Conservation (phyloP, 2,113 vertebrate species). For the Urocynchramus pylzowi region DNA sequence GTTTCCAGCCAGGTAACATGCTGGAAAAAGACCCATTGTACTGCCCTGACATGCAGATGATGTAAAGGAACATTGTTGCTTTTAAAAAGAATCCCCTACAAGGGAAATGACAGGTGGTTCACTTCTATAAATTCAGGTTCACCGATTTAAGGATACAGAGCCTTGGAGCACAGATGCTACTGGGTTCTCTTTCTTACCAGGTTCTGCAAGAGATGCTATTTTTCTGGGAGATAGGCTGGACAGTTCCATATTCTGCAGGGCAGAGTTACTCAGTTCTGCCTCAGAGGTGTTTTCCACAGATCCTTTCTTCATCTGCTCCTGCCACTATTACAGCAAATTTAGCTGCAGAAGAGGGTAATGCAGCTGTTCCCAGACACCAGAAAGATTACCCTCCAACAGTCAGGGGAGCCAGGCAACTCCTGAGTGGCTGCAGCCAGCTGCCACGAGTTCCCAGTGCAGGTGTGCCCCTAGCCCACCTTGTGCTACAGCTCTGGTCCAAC, state of each 20-base stretch:
- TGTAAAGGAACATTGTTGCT: constrained; percentile 54
- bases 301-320: background rate
- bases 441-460: background rate
- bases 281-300: background rate
- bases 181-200: constrained; percentile 6
- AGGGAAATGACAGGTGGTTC: constrained; percentile 42
- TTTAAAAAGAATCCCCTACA: constrained; percentile 35
- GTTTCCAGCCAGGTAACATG: constrained; percentile 30
- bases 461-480: background rate
- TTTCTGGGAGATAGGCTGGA: constrained; percentile 38
- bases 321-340: background rate
- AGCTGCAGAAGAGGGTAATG: background rate
- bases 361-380: background rate
- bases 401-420: background rate
- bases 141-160: constrained; percentile 37
- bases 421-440: background rate
- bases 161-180: background rate
- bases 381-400: background rate
- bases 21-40: background rate
- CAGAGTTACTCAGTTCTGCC: background rate
- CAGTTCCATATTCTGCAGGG: background rate
- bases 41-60: background rate
- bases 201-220: background rate
- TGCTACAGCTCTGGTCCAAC: background rate
- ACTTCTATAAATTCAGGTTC: constrained; percentile 28